Conservation (phyloP, 2,797 vertebrate genomes). For the Chelidonichthys spinosus region DNA sequence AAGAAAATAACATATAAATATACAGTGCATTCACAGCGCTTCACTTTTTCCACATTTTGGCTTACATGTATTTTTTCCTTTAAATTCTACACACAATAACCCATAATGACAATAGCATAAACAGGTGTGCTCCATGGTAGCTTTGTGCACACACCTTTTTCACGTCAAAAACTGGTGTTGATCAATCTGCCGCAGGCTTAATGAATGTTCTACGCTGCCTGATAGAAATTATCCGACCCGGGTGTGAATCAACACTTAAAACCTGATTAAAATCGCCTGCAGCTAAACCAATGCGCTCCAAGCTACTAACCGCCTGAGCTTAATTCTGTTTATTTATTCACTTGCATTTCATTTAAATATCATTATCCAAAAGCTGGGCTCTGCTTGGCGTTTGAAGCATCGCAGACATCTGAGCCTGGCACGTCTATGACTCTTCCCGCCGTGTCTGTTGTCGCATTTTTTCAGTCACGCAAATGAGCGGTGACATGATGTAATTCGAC, state of each 20-base stretch:
- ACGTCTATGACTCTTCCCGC: neutral
- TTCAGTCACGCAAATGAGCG: slow-evolving; percentile 5
- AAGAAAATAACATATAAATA: neutral
- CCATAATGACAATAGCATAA: no score
- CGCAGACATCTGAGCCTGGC: neutral
- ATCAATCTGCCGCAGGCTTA: slow-evolving; percentile 22
- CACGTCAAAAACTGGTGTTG: slow-evolving; percentile 8
- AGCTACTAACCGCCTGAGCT: neutral
- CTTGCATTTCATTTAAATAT: neutral
- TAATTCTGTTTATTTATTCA: neutral
- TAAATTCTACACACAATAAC: no score
- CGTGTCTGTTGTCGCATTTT: slow-evolving; percentile 9
- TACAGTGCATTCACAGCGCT: no score
- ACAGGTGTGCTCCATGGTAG: no score
- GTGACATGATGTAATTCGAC: slow-evolving; percentile 33
- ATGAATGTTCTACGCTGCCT: neutral
- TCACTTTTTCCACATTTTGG: no score
- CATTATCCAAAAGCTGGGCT: neutral
- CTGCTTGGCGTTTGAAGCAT: neutral
- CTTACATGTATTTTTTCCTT: no score
- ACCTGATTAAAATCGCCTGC: slow-evolving; percentile 17
- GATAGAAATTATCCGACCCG: slow-evolving; percentile 5
- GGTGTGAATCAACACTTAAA: neutral
- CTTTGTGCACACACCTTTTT: neutral
- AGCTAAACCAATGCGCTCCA: neutral